phyloP scores from a whole-genome alignment of 2,888 invertebrate genomes.

The Heliconius ethilla region DNA sequence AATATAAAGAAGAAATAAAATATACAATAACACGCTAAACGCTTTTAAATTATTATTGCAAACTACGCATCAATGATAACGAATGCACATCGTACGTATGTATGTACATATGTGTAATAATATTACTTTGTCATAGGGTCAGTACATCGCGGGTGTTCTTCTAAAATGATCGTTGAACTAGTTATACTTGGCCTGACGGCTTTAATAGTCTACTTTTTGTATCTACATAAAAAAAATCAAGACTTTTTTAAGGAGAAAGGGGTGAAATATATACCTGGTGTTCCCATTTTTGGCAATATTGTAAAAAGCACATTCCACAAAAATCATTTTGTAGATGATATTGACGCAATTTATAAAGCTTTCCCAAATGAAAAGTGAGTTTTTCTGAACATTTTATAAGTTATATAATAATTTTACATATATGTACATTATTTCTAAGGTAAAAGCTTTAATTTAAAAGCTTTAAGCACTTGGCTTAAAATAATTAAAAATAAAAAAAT shows the following conservation, averaged over 20 bases:
- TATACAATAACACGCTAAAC: conserved; percentile 1
- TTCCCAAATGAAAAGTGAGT: conserved; percentile 60
- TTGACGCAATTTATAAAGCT: conserved; percentile 58
- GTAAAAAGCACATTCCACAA: conserved; percentile 52
- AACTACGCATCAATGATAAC: conserved; percentile 28
- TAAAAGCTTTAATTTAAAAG: too few relatives aligned
- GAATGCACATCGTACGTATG: not conserved
- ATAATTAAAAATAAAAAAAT: not conserved
- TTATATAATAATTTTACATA: not conserved
- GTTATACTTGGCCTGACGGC: conserved; percentile 58
- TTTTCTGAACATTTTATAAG: not conserved
- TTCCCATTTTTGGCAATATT: conserved; percentile 67
- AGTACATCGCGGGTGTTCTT: conserved; percentile 15
- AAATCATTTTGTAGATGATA: conserved; percentile 59
- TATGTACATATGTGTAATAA: not conserved
- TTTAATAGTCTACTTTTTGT: conserved; percentile 55
- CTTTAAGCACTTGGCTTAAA: not conserved
- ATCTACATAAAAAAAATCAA: conserved; percentile 55
- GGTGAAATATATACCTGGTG: conserved; percentile 60
- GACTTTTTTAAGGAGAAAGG: conserved; percentile 55
- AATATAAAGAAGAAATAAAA: too few relatives aligned
- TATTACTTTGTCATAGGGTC: not conserved
- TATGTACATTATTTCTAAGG: too few relatives aligned
- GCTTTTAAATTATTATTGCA: conserved; percentile 11
- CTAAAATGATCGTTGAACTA: conserved; percentile 64